A percentile compares a stretch with the other conserved stretches of the same genome.
These are phyloP conservation scores for Knipowitschia caucasica DNA, from an alignment of 2,797 vertebrate genomes.

Conservation along the genomic window DNA sequence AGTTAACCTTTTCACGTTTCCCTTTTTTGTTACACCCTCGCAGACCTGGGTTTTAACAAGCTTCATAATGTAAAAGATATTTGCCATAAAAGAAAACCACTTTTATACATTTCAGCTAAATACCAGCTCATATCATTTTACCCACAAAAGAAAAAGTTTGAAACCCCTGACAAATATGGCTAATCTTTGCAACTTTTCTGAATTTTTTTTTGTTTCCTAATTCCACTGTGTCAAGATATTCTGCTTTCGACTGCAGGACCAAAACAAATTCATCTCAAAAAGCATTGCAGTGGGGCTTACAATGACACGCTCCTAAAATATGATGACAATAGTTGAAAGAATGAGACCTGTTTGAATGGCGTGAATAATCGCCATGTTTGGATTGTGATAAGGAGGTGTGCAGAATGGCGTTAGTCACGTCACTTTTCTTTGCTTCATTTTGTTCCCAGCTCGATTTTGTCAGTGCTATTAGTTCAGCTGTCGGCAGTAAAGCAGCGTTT, in stretches of 20 bases:
- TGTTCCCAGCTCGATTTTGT: constrained; percentile 17
- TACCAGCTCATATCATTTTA: too few relatives aligned
- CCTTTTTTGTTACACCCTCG: too few relatives aligned
- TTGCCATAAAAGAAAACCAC: too few relatives aligned
- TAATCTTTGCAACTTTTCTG: too few relatives aligned
- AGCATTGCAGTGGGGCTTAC: constrained; percentile 37
- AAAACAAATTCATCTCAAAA: constrained; percentile 48
- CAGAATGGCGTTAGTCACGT: constrained; percentile 22
- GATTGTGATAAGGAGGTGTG: constrained; percentile 31
- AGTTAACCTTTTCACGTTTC: too few relatives aligned
- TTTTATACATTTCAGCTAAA: too few relatives aligned
- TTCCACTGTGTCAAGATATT: neutral
- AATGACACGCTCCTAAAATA: constrained; percentile 42
- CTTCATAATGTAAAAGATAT: too few relatives aligned
- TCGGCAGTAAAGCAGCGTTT: constrained; percentile 15
- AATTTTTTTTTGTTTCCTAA: neutral
- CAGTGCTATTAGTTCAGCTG: constrained; percentile 29
- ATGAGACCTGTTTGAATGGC: constrained; percentile 32
- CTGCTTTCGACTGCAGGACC: neutral
- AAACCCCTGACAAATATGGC: too few relatives aligned
- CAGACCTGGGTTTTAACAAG: too few relatives aligned
- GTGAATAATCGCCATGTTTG: constrained; percentile 28
- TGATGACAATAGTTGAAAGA: constrained; percentile 40
- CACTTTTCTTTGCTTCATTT: constrained; percentile 9
- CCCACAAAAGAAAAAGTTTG: too few relatives aligned